Conservation (phyloP, 2,888 invertebrate species). For the Tipula confusa region DNA sequence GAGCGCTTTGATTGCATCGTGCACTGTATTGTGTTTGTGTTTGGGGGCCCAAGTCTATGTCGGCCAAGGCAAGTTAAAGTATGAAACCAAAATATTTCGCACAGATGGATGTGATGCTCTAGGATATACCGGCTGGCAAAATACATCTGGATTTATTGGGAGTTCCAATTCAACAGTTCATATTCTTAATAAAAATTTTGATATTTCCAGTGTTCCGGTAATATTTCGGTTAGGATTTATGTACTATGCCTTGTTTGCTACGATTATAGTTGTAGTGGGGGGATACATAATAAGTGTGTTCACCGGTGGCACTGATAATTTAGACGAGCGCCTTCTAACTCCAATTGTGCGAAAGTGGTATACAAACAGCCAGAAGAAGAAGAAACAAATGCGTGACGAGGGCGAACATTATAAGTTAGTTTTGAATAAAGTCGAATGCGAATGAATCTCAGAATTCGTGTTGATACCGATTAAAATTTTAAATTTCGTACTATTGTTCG, state of each 20-base stretch:
- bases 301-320: constrained; percentile 42
- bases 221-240: constrained; percentile 62
- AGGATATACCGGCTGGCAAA: not conserved
- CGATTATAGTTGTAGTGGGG: constrained; percentile 56
- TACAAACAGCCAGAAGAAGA: not conserved
- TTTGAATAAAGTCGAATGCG: no score
- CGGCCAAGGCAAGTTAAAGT: constrained; percentile 40
- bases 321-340: constrained; percentile 35
- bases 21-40: not conserved
- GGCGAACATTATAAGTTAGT: no score
- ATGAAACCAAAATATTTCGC: constrained; percentile 34
- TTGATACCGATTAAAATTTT: no score
- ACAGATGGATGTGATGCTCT: constrained; percentile 36
- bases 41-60: constrained; percentile 52
- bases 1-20: constrained; percentile 36
- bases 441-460: no score
- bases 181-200: not conserved
- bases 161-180: not conserved
- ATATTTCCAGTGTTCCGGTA: not conserved
- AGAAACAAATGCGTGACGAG: not conserved
- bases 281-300: constrained; percentile 60
- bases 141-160: not conserved
- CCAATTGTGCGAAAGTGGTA: constrained; percentile 33
- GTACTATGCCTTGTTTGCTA: constrained; percentile 63
- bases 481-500: not conserved